phyloP scores from a whole-genome alignment of 2,113 vertebrate species.

The Cathartes aura region DNA sequence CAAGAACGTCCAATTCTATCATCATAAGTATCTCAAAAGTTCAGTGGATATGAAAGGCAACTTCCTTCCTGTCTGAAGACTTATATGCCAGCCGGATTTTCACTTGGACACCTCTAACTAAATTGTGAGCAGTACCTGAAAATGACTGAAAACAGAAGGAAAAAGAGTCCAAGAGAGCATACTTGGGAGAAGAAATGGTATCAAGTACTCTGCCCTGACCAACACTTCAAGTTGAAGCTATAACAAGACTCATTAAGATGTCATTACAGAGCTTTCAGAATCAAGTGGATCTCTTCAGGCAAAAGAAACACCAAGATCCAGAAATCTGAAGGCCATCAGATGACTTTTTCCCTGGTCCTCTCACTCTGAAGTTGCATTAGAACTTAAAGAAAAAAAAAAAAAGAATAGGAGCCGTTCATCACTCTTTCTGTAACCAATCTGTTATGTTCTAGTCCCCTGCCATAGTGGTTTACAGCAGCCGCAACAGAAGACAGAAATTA shows the following conservation, averaged over 20 bases:
- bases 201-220: neutral
- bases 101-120: neutral
- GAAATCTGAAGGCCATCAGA: neutral
- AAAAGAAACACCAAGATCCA: neutral
- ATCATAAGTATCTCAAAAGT: neutral
- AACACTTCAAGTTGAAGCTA: neutral
- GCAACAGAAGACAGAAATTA: neutral
- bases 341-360: neutral
- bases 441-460: neutral
- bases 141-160: neutral
- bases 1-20: neutral
- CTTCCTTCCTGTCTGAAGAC: neutral
- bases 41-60: neutral
- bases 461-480: neutral
- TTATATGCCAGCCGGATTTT: neutral
- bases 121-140: neutral
- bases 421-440: neutral
- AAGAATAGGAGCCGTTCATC: fast-evolving
- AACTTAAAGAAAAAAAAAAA: neutral
- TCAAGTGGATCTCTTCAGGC: neutral
- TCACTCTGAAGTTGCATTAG: neutral
- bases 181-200: neutral
- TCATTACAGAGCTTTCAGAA: neutral
- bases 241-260: neutral
- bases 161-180: neutral